Evolutionary conservation across 2,888 invertebrate genomes (phyloP).

Genomic region (Stenchaetothrips biformis): DNA sequence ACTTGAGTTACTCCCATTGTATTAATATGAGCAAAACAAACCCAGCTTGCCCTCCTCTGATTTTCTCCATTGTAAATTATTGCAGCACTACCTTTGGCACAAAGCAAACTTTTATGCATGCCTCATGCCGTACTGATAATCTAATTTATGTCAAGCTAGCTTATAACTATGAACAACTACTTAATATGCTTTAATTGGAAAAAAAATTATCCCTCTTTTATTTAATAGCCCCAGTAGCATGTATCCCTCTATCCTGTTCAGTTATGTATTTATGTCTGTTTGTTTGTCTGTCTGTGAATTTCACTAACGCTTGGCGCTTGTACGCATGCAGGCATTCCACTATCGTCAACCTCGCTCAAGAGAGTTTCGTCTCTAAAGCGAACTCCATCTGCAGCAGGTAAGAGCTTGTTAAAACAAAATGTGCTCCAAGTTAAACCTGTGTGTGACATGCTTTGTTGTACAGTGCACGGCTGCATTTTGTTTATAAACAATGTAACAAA

Average conservation of each 20-base stretch:
- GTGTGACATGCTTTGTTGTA: not conserved
- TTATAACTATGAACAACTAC: no score
- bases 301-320: conserved; percentile 6
- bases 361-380: conserved; percentile 30
- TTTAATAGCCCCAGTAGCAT: not conserved
- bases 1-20: no score
- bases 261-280: not conserved
- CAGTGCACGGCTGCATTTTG: not conserved
- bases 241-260: not conserved
- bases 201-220: not conserved
- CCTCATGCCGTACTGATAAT: no score
- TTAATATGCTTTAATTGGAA: no score
- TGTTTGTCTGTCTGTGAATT: not conserved
- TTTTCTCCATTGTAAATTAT: no score
- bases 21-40: no score
- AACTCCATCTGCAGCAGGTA: conserved; percentile 31
- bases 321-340: conserved; percentile 16
- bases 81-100: no score
- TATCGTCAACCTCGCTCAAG: not conserved
- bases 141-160: no score
- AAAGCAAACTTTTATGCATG: no score
- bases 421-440: not conserved
- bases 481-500: not conserved
- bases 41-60: no score
- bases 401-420: not conserved